Evolutionary conservation across 2,113 vertebrate genomes (phyloP).

Genomic region (human): DNA sequence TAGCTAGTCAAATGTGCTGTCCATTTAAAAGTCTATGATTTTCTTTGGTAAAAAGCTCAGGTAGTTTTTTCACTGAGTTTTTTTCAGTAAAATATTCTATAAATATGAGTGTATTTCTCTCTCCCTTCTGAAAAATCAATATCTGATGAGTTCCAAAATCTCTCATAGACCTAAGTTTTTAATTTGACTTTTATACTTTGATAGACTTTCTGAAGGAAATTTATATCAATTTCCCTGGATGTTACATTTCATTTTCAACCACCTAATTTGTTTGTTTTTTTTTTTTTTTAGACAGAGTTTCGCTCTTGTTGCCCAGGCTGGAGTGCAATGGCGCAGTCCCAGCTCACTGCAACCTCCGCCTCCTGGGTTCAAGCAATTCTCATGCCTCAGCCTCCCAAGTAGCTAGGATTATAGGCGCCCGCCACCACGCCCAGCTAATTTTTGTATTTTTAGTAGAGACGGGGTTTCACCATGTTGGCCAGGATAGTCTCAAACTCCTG

Average conservation of each 20-base stretch:
- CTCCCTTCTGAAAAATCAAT: neutral
- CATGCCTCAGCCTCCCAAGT: no score
- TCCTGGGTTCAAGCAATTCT: no score
- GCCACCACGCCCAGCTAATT: no score
- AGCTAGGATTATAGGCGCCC: no score
- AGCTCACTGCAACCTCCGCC: no score
- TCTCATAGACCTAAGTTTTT: neutral
- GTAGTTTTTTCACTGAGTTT: neutral
- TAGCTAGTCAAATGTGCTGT: neutral
- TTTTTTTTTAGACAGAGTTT: no score
- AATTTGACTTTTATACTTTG: neutral
- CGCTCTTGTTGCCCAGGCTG: no score
- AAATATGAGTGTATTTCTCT: neutral
- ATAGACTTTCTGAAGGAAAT: constrained; percentile 1
- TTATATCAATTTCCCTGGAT: neutral
- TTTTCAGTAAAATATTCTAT: neutral
- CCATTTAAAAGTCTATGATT: neutral
- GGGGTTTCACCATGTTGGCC: no score
- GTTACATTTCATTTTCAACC: neutral
- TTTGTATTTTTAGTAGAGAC: no score
- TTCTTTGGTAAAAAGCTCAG: neutral
- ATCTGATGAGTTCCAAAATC: neutral
- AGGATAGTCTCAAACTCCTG: no score
- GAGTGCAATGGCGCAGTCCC: no score
- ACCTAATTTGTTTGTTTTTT: neutral